A percentile compares a stretch with the other conserved stretches of the same genome.
phyloP scores from a whole-genome alignment of 2,797 vertebrate genomes.

The Schizothorax lantsangensis region DNA sequence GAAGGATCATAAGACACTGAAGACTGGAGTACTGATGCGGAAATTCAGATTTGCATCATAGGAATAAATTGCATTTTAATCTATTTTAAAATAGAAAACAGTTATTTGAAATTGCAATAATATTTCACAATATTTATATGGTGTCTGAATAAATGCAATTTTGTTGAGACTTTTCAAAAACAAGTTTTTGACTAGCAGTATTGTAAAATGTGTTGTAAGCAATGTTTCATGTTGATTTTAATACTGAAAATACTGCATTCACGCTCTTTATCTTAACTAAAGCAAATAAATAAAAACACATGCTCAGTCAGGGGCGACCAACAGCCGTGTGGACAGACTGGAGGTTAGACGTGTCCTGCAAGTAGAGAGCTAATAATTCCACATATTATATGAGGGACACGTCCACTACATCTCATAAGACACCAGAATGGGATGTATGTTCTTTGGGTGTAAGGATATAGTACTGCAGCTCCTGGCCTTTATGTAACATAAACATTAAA shows the following conservation, averaged over 20 bases:
- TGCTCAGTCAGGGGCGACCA: constrained; percentile 26
- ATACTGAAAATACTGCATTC: not conserved
- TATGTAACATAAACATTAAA: constrained; percentile 66
- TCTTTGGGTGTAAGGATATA: constrained; percentile 25
- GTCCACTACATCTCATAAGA: constrained; percentile 70
- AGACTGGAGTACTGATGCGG: not conserved
- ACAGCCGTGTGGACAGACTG: constrained; percentile 57
- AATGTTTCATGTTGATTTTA: not conserved
- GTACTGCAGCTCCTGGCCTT: constrained; percentile 60
- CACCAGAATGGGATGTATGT: constrained; percentile 48
- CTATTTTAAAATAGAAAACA: not conserved
- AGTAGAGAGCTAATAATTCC: constrained; percentile 71
- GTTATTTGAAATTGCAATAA: not conserved
- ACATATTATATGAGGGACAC: constrained; percentile 67
- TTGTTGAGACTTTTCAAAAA: not conserved
- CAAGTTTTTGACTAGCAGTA: too few relatives aligned
- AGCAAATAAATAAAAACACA: not conserved
- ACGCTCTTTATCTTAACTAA: not conserved
- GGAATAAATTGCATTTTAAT: not conserved
- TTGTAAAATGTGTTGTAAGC: not conserved
- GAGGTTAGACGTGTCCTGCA: constrained; percentile 69
- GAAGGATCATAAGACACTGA: not conserved
- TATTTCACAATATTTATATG: not conserved
- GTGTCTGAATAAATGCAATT: not conserved
- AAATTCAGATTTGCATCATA: not conserved